Conservation (phyloP, 2,888 invertebrate genomes). For the Agriopis marginaria region DNA sequence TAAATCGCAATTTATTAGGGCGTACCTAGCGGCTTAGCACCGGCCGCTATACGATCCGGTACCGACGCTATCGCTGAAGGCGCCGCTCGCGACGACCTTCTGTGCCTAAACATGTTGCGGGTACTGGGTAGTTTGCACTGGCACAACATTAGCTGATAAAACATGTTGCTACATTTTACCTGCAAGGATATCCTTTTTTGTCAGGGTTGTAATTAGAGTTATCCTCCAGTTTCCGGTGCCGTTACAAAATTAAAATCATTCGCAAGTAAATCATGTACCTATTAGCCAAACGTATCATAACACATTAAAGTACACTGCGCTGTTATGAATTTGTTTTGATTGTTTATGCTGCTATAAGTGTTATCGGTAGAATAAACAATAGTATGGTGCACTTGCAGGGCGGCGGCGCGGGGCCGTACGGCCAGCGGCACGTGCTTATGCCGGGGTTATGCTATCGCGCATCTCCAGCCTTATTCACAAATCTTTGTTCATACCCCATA, state of each 20-base stretch:
- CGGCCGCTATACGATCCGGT: conserved; percentile 51
- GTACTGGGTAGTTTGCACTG: conserved; percentile 13
- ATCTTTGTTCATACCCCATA: conserved; percentile 67
- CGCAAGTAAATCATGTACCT: not conserved
- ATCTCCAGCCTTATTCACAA: conserved; percentile 71
- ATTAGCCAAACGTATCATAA: not conserved
- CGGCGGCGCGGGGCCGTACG: conserved; percentile 43
- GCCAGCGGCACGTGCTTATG: conserved; percentile 70
- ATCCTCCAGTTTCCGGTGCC: too few relatives aligned
- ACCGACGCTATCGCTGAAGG: conserved; percentile 40
- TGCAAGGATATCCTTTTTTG: not conserved
- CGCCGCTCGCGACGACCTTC: conserved; percentile 10
- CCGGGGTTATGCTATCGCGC: conserved; percentile 73
- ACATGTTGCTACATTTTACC: not conserved
- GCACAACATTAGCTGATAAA: not conserved
- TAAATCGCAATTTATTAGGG: conserved; percentile 87
- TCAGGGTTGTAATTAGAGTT: too few relatives aligned
- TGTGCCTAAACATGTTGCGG: conserved; percentile 4
- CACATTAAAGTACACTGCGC: not conserved
- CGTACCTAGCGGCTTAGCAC: conserved; percentile 80
- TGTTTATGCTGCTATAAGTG: conserved; percentile 32
- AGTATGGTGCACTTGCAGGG: conserved; percentile 57
- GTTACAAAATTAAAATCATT: too few relatives aligned
- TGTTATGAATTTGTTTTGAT: conserved; percentile 15
- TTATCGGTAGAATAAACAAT: conserved; percentile 45